Evolutionary conservation across 2,113 vertebrate species (phyloP).

Genomic region (Lophochroa leadbeateri): DNA sequence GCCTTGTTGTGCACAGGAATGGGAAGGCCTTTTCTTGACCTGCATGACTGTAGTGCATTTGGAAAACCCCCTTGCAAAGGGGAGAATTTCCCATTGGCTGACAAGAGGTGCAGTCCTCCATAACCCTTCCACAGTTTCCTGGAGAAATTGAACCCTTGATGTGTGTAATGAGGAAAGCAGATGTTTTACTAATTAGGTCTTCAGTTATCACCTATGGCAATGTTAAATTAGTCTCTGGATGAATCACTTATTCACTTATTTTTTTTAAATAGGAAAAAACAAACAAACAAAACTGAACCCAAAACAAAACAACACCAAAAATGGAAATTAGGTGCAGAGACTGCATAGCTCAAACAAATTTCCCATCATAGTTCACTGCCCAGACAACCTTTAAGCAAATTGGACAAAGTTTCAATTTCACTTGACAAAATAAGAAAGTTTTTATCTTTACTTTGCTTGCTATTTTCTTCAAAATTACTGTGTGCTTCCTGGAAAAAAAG

Average conservation of each 20-base stretch:
- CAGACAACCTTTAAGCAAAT: neutral
- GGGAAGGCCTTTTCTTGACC: neutral
- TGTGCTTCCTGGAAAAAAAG: neutral
- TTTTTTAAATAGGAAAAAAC: neutral
- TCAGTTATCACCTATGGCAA: neutral
- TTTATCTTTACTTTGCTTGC: neutral
- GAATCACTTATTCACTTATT: neutral
- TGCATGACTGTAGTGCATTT: neutral
- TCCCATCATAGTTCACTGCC: neutral
- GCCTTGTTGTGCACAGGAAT: neutral
- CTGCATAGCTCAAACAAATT: neutral
- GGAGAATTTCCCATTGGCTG: neutral
- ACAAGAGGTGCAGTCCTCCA: neutral
- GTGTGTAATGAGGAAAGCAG: neutral
- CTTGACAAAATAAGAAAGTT: neutral
- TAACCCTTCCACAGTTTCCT: neutral
- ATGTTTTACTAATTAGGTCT: neutral
- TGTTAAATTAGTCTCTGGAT: neutral
- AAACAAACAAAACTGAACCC: neutral
- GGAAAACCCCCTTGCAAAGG: neutral
- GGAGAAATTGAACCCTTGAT: neutral
- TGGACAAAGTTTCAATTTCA: neutral
- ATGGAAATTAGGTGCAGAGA: neutral
- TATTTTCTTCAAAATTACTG: neutral
- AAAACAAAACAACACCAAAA: neutral